phyloP scores from a whole-genome alignment of 2,888 invertebrate species.

The Thecocarcelia acutangulata region DNA sequence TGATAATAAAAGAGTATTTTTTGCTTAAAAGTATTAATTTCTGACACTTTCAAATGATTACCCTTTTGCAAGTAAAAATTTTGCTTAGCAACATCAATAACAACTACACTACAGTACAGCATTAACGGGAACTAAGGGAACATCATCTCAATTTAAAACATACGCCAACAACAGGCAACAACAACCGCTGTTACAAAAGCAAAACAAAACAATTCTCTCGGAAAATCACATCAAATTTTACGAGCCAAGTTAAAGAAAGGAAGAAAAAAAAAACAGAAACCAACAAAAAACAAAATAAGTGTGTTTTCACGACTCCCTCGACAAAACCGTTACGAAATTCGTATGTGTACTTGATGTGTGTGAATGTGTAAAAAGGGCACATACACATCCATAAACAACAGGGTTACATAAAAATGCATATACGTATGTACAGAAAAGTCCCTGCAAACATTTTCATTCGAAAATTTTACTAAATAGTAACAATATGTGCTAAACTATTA shows the following conservation, averaged over 20 bases:
- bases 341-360: conserved; percentile 13
- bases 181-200: conserved; percentile 12
- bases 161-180: conserved; percentile 26
- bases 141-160: conserved; percentile 12
- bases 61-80: conserved; percentile 23
- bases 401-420: background rate
- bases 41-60: background rate
- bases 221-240: conserved; percentile 75
- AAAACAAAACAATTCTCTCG: conserved; percentile 58
- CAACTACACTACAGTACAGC: conserved; percentile 4
- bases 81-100: conserved; percentile 61
- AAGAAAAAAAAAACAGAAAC: conserved; percentile 4
- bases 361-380: background rate
- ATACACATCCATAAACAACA: background rate
- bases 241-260: conserved; percentile 67
- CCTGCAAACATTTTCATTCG: too few species aligned
- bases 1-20: too few species aligned
- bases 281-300: conserved; percentile 46
- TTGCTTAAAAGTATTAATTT: too few species aligned
- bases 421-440: too few species aligned
- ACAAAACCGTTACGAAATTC: conserved; percentile 61
- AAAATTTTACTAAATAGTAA: too few species aligned
- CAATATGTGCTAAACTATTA: too few species aligned
- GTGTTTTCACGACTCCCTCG: conserved; percentile 70
- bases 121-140: conserved; percentile 21